A percentile compares a stretch with the other conserved stretches of the same genome.
Conservation (phyloP, 1,140 invertebrate genomes). For the Atta texana region DNA sequence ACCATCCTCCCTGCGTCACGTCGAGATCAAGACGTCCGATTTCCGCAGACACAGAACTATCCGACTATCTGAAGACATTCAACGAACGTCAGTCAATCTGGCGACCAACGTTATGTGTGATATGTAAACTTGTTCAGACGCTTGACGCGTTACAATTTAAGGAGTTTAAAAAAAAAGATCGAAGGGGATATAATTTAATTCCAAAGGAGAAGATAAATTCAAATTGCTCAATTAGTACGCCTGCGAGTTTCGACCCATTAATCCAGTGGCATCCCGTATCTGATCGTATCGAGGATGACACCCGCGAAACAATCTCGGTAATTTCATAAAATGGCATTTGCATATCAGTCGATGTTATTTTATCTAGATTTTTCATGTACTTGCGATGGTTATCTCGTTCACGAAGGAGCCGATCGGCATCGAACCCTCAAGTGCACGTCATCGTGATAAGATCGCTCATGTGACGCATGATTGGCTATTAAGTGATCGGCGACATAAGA, state of each 20-base stretch:
- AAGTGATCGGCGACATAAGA: conserved; percentile 41
- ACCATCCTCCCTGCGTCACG: conserved; percentile 25
- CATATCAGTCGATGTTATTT: conserved; percentile 14
- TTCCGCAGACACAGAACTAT: not conserved
- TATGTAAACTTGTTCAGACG: not conserved
- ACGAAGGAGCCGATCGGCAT: conserved; percentile 5
- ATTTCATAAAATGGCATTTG: conserved; percentile 47
- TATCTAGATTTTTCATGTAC: conserved; percentile 35
- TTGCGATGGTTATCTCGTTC: conserved; percentile 25
- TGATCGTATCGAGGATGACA: conserved; percentile 35
- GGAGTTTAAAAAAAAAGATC: not conserved
- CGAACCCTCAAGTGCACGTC: conserved; percentile 8
- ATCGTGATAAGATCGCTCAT: conserved; percentile 35
- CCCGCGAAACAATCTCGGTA: conserved; percentile 15
- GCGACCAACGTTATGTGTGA: not conserved
- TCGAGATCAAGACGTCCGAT: conserved; percentile 49
- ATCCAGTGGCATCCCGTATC: not conserved
- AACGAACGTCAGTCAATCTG: not conserved
- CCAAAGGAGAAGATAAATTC: not conserved
- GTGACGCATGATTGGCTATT: conserved; percentile 44
- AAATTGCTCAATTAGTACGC: conserved; percentile 30
- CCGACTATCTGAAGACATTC: conserved; percentile 15
- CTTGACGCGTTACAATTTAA: not conserved
- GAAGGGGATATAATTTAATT: conserved; percentile 24
- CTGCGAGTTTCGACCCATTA: conserved; percentile 20